Evolutionary conservation across 1,140 invertebrate genomes (phyloP).

Genomic region (Colletes latitarsis): DNA sequence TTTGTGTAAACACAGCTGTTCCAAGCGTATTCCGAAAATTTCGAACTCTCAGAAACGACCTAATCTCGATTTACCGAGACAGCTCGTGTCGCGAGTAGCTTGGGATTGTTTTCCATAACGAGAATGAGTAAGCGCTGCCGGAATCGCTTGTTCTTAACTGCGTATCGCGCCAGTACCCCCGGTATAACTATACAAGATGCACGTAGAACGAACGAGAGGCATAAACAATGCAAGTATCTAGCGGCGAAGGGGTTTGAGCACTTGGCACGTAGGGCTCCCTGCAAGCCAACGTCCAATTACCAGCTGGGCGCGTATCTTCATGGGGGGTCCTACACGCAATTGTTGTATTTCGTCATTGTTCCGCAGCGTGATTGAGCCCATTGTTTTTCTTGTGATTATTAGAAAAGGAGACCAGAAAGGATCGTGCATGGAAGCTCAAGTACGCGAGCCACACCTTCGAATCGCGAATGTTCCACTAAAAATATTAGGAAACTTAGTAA

Average conservation of each 20-base stretch:
- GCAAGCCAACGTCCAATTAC: slow-evolving; percentile 78
- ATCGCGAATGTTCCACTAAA: background rate
- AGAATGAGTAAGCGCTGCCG: slow-evolving; percentile 44
- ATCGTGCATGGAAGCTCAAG: slow-evolving; percentile 31
- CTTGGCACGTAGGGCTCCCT: slow-evolving; percentile 78
- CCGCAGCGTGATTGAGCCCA: slow-evolving; percentile 77
- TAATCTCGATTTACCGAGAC: slow-evolving; percentile 1
- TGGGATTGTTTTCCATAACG: slow-evolving; percentile 13
- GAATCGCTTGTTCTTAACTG: slow-evolving; percentile 58
- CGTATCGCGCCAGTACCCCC: slow-evolving; percentile 40
- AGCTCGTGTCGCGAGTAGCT: background rate
- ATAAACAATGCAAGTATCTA: slow-evolving; percentile 76
- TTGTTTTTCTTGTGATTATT: slow-evolving; percentile 80
- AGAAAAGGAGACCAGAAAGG: slow-evolving; percentile 49
- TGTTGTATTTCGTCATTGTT: slow-evolving; percentile 80
- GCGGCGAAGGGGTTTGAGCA: slow-evolving; percentile 73
- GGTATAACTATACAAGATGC: slow-evolving; percentile 42
- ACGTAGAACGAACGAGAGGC: slow-evolving; percentile 50
- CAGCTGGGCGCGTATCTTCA: slow-evolving; percentile 77
- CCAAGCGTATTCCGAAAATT: no score
- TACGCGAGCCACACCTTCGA: background rate
- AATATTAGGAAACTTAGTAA: no score
- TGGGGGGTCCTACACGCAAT: slow-evolving; percentile 81
- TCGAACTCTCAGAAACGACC: background rate
- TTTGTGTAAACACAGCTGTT: no score